A percentile compares a stretch with the other conserved stretches of the same genome.
These are phyloP conservation scores for Emesis furor DNA, from an alignment of 2,888 invertebrate species.

Conservation along the genomic window DNA sequence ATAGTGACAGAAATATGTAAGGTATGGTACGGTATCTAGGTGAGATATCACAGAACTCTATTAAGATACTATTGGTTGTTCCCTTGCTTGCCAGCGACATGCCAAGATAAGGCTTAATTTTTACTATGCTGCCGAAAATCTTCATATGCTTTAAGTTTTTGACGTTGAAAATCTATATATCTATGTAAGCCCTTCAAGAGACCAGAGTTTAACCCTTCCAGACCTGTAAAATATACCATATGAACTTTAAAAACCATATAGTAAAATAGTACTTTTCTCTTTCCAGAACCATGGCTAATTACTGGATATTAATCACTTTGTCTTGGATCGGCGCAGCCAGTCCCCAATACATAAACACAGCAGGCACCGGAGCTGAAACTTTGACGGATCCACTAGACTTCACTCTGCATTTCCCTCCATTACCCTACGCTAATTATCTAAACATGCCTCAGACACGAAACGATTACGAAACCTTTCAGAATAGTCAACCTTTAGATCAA, in stretches of 20 bases:
- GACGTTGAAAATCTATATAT: no score
- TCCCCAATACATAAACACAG: constrained; percentile 85
- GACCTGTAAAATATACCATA: no score
- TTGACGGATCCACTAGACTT: constrained; percentile 79
- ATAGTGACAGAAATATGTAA: no score
- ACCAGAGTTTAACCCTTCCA: no score
- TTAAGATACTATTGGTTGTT: no score
- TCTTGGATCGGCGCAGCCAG: constrained; percentile 85
- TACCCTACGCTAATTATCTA: constrained; percentile 81
- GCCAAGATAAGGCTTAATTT: no score
- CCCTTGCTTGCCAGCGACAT: no score
- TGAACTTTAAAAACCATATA: not conserved
- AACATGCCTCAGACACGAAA: constrained; percentile 77
- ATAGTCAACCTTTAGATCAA: not conserved
- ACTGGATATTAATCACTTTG: constrained; percentile 85
- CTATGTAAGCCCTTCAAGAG: no score
- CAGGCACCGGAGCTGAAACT: constrained; percentile 78
- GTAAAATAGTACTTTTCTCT: constrained; percentile 31
- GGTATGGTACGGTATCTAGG: no score
- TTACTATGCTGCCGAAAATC: no score
- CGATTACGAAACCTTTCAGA: constrained; percentile 75
- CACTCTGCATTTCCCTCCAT: constrained; percentile 77
- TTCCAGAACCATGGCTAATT: constrained; percentile 87
- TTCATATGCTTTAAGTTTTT: no score
- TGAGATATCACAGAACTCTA: no score